These are phyloP conservation scores for Dicyrtoma fusca DNA, from an alignment of 2,888 invertebrate genomes.

Conservation along the genomic window DNA sequence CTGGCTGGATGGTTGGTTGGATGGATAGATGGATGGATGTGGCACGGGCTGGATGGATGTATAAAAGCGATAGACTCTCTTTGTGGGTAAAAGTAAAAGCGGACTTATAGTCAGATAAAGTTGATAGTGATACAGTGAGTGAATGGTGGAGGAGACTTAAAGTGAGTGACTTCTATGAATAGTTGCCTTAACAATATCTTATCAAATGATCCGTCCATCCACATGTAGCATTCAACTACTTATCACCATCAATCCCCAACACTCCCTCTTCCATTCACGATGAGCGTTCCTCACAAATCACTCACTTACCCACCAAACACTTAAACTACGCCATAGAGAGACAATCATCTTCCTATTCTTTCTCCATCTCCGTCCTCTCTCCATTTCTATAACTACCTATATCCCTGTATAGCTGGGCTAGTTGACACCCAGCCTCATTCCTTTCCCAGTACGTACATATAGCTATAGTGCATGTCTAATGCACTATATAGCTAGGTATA, in stretches of 20 bases:
- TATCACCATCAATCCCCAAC: slow-evolving; percentile 38
- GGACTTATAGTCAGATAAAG: background rate
- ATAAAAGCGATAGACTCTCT: too few species aligned
- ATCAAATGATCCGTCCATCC: slow-evolving; percentile 41
- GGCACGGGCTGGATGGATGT: too few species aligned
- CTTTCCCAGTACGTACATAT: too few species aligned
- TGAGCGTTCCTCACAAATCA: slow-evolving; percentile 30
- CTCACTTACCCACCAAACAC: slow-evolving; percentile 20
- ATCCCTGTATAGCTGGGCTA: too few species aligned
- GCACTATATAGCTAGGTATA: background rate
- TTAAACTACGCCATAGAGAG: slow-evolving; percentile 24
- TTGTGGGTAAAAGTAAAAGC: too few species aligned
- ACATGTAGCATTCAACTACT: slow-evolving; percentile 35
- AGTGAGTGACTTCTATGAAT: slow-evolving; percentile 23
- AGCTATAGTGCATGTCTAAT: too few species aligned
- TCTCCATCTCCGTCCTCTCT: slow-evolving; percentile 6
- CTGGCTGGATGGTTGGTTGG: too few species aligned
- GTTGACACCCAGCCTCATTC: background rate
- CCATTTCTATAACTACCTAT: slow-evolving; percentile 3
- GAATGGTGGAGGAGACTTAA: slow-evolving; percentile 1
- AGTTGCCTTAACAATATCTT: slow-evolving; percentile 29
- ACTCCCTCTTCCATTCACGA: slow-evolving; percentile 27
- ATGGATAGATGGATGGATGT: too few species aligned
- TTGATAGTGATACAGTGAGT: background rate
- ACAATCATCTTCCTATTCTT: slow-evolving; percentile 33